phyloP scores from a whole-genome alignment of 2,113 vertebrate species.

The Paraplagusia blochii region DNA sequence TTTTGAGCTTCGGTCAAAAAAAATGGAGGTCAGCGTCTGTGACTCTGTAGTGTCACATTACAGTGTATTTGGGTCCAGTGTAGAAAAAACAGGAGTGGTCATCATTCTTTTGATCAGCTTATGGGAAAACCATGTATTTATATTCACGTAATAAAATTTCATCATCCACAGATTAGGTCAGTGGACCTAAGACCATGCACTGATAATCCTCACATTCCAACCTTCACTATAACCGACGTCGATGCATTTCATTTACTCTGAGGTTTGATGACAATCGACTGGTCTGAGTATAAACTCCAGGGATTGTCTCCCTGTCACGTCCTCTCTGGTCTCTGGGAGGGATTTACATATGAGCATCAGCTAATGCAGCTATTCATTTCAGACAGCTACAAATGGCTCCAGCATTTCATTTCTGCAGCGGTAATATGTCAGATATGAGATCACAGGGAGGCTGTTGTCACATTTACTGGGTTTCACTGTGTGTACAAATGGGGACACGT shows the following conservation, averaged over 20 bases:
- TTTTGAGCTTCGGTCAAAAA: constrained; percentile 5
- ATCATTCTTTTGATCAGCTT: constrained; percentile 57
- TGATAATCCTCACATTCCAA: constrained; percentile 29
- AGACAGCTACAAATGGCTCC: background rate
- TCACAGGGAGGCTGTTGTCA: background rate
- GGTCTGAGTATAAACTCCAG: background rate
- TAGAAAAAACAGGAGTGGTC: constrained; percentile 1
- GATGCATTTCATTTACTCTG: background rate
- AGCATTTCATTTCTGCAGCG: constrained; percentile 1
- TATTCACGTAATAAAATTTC: constrained; percentile 47
- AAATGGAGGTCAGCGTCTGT: constrained; percentile 19
- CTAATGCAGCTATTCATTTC: constrained; percentile 20
- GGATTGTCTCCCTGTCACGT: background rate
- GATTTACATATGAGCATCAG: constrained; percentile 2
- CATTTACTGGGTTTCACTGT: background rate
- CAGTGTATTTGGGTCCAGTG: constrained; percentile 17
- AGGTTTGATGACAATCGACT: constrained; percentile 3
- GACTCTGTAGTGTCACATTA: constrained; percentile 27
- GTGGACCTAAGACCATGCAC: background rate
- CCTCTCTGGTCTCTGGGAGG: background rate
- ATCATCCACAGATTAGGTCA: constrained; percentile 65
- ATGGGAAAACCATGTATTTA: constrained; percentile 49
- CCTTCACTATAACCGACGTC: background rate
- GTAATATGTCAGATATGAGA: constrained; percentile 6
- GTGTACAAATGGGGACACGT: constrained; percentile 32